Conservation (phyloP, 2,797 vertebrate genomes). For the Sebastes trivittatus region DNA sequence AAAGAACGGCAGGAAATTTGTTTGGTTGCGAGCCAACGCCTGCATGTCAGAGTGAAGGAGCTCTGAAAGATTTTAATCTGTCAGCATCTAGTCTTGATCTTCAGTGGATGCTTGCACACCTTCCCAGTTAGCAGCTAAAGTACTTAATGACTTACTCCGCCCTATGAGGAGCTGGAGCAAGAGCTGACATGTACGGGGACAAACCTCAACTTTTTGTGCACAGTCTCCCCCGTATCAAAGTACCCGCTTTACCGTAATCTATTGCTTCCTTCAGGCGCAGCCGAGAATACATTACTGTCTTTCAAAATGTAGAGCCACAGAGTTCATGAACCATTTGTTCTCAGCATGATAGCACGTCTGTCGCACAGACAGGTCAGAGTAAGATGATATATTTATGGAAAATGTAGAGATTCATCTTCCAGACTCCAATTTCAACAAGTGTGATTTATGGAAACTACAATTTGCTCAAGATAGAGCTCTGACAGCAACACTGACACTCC, state of each 20-base stretch:
- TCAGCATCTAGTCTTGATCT: slow-evolving; percentile 33
- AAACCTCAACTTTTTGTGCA: slow-evolving; percentile 33
- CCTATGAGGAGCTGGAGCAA: slow-evolving; percentile 40
- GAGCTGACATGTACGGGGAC: slow-evolving; percentile 58
- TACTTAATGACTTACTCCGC: slow-evolving; percentile 63
- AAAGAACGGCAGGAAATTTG: slow-evolving; percentile 28
- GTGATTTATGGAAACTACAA: slow-evolving; percentile 6
- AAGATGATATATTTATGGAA: not conserved
- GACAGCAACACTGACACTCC: not conserved
- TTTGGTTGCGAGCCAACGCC: slow-evolving; percentile 27
- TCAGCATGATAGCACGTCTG: not conserved
- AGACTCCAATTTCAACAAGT: not conserved
- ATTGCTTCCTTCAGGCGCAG: slow-evolving; percentile 24
- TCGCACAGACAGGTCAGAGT: not conserved
- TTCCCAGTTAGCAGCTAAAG: slow-evolving; percentile 32
- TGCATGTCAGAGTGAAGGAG: slow-evolving; percentile 9
- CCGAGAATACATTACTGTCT: slow-evolving; percentile 24
- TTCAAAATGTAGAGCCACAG: slow-evolving; percentile 22
- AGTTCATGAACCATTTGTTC: slow-evolving; percentile 37
- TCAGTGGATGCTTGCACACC: slow-evolving; percentile 34
- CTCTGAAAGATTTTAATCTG: slow-evolving; percentile 17
- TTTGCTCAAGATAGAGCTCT: not conserved
- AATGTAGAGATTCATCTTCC: not conserved
- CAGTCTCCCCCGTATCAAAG: slow-evolving; percentile 44
- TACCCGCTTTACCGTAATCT: slow-evolving; percentile 5